Evolutionary conservation across 2,797 vertebrate genomes (phyloP), one percentile per base, ranked within the genome.

Genomic region (Percopsis omiscomaycus): DNA sequence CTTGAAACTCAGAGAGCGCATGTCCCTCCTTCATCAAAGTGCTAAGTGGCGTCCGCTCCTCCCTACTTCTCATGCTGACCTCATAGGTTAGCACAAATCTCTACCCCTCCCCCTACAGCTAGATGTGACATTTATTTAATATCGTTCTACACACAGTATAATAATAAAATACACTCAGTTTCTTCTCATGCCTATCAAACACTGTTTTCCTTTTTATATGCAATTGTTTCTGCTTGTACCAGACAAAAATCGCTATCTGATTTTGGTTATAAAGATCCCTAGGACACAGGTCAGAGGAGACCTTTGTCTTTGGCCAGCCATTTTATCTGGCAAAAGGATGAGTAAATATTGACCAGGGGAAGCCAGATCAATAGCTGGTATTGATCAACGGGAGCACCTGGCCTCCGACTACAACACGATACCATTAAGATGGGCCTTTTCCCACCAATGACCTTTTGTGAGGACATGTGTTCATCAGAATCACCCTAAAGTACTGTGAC

Each of bases 291-390:
- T 59, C 15, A 28, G 5, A 30, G 12, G 10, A 62, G 67, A 80
- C 76, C 61, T 81, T 84, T 77, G 4, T 78, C 86, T 85, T 79
- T 80, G 74, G 55, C 51, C 76, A 58, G 49, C 64, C 67, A 47
- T 80, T 81, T 80, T 64, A 59, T 68, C 68, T 48, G 46, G 9
- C 37, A 37, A 37, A 5, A 6, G 32, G 48, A 37, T 4, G 45
- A 69, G 67, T 72, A 86, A 89, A 87, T 86, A 87, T 81, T 88
- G 79, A 86, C 87, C 14, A 4, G 42, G 55, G 49, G 30, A 37
- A 50, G 48, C 11, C 16, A 47, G 55, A 86, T 81, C 86, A 71
- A 86, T 85, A 71, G 52, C 42, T 28, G 48, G 22, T 68, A 75
- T 64, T 59, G 55, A 64, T 82, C 49, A 48, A 62, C 57, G 2